Evolutionary conservation across 2,888 invertebrate genomes (phyloP), one percentile per base, ranked within the genome.

Genomic region (Conchocele bisecta): DNA sequence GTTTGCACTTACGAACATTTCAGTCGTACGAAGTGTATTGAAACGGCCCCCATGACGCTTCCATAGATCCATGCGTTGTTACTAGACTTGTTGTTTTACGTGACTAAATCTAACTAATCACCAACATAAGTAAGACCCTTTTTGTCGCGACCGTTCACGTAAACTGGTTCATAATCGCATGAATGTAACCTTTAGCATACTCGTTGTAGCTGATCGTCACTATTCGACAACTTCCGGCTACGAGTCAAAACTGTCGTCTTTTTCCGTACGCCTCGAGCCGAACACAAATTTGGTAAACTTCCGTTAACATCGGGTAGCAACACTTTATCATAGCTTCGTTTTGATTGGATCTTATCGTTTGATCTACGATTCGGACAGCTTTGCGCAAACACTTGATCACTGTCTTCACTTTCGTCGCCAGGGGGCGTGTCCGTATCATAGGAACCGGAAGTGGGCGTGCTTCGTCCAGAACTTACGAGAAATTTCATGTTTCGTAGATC

Each of bases 401-500:
- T 64, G 33, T 66, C 53, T 31, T 67, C 64, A 3, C 24, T 60
- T 11, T 59, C 69, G 7, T 63, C 65, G 35, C 54, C 51, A 5
- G 51, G 56, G 31, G 65, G 57, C 9, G 50, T 31, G 1, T 58
- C 64, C 3, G 22, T 15, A 33, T 54, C 44, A 46, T 53, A 53
- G 4, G 24, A 37, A 53, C 58, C 59, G 1, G 54, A 54, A 6
- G 53, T 46, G 2, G 82, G 83, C 9, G 79, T 80, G 46, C 72
- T 81, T 31, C 72, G 73, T 26, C 82, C 83, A 20, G 83, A 83
- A 53, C 73, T 64, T 7, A 85, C 83, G 11, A 85, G 63, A n/a
- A 77, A 76, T 15, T 69, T 75, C 17, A 76, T 66, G 57, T 74
- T 74, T 60, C 83, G 83, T 61, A 85, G 63, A 59, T 85, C 85